A percentile compares a stretch with the other conserved stretches of the same genome.
These are phyloP conservation scores for Vulpes vulpes DNA, from an alignment of 2,113 vertebrate species.

Conservation along the genomic window DNA sequence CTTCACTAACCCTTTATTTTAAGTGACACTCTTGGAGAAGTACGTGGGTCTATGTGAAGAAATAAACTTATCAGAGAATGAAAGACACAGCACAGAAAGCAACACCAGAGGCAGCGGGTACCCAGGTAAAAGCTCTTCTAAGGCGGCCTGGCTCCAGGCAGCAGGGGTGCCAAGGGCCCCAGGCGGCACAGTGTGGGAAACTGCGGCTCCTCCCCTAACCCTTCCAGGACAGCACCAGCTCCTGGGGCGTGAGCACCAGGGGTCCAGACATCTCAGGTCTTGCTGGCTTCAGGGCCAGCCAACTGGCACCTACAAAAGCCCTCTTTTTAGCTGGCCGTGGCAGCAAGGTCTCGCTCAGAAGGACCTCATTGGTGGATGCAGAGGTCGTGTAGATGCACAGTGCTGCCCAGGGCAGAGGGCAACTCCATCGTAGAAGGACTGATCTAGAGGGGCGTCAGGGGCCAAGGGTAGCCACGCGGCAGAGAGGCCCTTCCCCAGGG, in stretches of 20 bases:
- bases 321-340: slow-evolving; percentile 90
- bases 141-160: background rate
- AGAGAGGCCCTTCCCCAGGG: slow-evolving; percentile 92
- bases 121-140: slow-evolving; percentile 58
- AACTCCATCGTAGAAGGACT: slow-evolving; percentile 88
- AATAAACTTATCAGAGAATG: slow-evolving; percentile 89
- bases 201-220: slow-evolving; percentile 77
- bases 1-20: slow-evolving; percentile 86
- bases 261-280: background rate
- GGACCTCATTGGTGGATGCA: slow-evolving; percentile 91
- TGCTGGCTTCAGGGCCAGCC: background rate
- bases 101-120: slow-evolving; percentile 67
- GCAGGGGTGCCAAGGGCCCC: background rate
- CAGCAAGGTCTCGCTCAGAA: slow-evolving; percentile 96
- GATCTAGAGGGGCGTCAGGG: slow-evolving; percentile 93
- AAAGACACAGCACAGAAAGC: slow-evolving; percentile 88
- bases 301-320: background rate
- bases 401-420: slow-evolving; percentile 91
- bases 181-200: slow-evolving; percentile 77
- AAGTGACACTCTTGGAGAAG: slow-evolving; percentile 86
- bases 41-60: slow-evolving; percentile 87
- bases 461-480: slow-evolving; percentile 90
- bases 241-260: slow-evolving; percentile 37
- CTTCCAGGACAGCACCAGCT: slow-evolving; percentile 45
- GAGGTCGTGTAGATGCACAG: slow-evolving; percentile 85